Conservation (phyloP, 2,888 invertebrate species). For the Dicyrtoma fusca region DNA sequence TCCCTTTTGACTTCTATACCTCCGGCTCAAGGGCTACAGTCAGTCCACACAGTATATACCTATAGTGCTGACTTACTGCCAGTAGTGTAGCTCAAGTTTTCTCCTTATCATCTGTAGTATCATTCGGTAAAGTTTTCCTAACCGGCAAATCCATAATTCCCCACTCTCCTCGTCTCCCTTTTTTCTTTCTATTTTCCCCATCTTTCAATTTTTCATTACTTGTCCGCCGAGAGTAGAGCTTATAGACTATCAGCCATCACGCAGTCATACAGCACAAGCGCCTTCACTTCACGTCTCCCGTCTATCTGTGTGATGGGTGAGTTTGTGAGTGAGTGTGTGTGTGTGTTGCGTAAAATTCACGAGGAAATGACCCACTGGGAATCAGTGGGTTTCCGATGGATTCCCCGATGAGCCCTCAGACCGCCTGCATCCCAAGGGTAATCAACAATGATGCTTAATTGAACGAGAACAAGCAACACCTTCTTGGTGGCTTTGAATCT, state of each 20-base stretch:
- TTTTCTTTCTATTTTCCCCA: no score
- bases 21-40: constrained; percentile 23
- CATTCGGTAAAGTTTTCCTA: no score
- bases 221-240: no score
- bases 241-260: no score
- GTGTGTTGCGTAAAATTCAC: constrained; percentile 21
- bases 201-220: no score
- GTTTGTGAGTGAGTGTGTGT: neutral
- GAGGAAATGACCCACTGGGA: constrained; percentile 40
- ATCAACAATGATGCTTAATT: constrained; percentile 40
- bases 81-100: no score
- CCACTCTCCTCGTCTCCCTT: no score
- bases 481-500: constrained; percentile 35
- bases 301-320: neutral
- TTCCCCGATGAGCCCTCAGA: constrained; percentile 19
- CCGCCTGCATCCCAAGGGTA: constrained; percentile 36
- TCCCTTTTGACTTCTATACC: constrained; percentile 8
- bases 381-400: constrained; percentile 27
- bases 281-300: neutral
- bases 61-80: no score
- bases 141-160: no score
- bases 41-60: no score
- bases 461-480: constrained; percentile 36
- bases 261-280: no score
- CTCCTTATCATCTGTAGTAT: no score